Percentiles rank a stretch among this genome's conserved stretches.
Conservation (phyloP, 1,140 invertebrate genomes). For the Orchesella cincta region DNA sequence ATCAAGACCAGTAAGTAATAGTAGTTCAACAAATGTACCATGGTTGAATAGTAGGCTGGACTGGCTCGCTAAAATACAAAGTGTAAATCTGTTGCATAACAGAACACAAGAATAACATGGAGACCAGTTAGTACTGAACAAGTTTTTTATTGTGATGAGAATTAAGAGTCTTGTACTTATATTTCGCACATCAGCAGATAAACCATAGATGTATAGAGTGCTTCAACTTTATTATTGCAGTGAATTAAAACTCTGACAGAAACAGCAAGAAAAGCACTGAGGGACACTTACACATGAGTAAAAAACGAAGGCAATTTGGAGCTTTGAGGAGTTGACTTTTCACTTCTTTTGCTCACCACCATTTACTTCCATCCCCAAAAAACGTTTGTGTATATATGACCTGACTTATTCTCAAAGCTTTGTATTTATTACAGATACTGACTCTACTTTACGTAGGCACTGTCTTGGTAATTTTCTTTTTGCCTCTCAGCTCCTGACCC, state of each 20-base stretch:
- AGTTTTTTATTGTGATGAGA: no score
- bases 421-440: not conserved
- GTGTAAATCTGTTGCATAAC: no score
- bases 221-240: not conserved
- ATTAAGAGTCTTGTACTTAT: no score
- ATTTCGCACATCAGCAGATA: no score
- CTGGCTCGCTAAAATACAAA: no score
- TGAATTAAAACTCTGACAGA: not conserved
- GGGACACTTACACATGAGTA: not conserved
- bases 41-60: no score
- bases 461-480: not conserved
- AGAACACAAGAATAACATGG: no score
- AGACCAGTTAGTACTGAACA: no score
- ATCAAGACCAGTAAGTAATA: no score
- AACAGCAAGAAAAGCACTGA: not conserved
- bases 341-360: not conserved
- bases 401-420: not conserved
- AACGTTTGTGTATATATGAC: not conserved
- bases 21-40: no score
- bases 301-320: conserved; percentile 14
- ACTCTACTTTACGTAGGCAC: not conserved
- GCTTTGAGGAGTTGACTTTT: not conserved
- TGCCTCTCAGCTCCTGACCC: not conserved
- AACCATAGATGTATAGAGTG: no score
- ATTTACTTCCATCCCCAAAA: no score